These are phyloP conservation scores for Heliopora coerulea DNA, from an alignment of 92 coral and sea anemone species.

Conservation along the genomic window DNA sequence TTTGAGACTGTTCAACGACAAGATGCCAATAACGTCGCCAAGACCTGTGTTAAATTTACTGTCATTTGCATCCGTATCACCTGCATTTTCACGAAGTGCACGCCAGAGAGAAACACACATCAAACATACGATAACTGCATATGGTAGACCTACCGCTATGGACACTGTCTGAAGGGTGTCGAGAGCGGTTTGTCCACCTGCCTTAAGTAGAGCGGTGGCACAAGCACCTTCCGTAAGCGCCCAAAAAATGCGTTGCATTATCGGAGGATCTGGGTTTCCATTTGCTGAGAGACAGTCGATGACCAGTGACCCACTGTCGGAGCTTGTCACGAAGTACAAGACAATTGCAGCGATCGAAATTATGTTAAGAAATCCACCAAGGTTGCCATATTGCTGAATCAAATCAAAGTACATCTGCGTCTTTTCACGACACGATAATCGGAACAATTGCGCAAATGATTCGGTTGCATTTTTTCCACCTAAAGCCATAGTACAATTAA, in stretches of 20 bases:
- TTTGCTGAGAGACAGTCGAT: conserved; percentile 89
- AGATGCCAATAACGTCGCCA: conserved; percentile 64
- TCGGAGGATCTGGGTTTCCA: conserved; percentile 85
- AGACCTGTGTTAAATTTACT: conserved; percentile 59
- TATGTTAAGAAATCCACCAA: conserved; percentile 60
- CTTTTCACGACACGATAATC: conserved; percentile 69
- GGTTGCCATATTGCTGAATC: conserved; percentile 66
- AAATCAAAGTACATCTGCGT: conserved; percentile 81
- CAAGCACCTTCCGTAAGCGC: conserved; percentile 75
- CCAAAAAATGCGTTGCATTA: conserved; percentile 86
- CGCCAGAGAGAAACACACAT: conserved; percentile 81
- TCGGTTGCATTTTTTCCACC: conserved; percentile 63
- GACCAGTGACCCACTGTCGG: conserved; percentile 88
- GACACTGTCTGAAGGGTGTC: conserved; percentile 76
- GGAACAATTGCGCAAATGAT: conserved; percentile 55
- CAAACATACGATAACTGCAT: conserved; percentile 65
- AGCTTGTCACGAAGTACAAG: conserved; percentile 84
- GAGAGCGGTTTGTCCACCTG: conserved; percentile 73
- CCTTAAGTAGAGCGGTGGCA: conserved; percentile 74
- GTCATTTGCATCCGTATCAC: conserved; percentile 65
- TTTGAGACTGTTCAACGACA: conserved; percentile 33
- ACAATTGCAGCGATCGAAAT: conserved; percentile 68
- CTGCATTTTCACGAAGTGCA: conserved; percentile 61
- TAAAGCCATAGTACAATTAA: conserved; percentile 59
- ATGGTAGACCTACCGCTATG: conserved; percentile 73